Percentiles rank a stretch among this genome's conserved stretches.
Evolutionary conservation across 2,797 vertebrate genomes (phyloP).

Genomic region (Neosalanx taihuensis): DNA sequence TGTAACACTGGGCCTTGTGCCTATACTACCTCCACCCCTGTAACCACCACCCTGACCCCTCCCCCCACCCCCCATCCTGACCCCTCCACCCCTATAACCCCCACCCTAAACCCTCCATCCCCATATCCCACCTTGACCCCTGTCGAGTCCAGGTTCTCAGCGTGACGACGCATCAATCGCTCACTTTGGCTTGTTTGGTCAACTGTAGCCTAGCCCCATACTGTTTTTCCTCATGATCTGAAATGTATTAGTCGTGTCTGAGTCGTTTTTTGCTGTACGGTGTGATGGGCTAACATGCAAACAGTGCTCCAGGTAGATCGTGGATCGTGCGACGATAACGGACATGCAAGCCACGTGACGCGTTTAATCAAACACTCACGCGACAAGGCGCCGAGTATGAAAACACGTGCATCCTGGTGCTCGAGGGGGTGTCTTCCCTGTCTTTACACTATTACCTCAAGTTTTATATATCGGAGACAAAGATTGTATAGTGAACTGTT

Average conservation of each 20-base stretch:
- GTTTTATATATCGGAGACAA: slow-evolving; percentile 58
- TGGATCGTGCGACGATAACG: not conserved
- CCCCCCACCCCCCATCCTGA: not conserved
- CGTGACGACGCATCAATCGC: not conserved
- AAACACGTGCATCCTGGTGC: slow-evolving; percentile 40
- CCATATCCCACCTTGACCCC: slow-evolving; percentile 43
- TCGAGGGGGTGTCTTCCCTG: slow-evolving; percentile 49
- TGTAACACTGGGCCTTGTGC: slow-evolving; percentile 49
- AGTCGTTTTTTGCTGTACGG: not conserved
- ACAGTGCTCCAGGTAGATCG: not conserved
- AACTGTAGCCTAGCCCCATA: not conserved
- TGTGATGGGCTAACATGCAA: not conserved
- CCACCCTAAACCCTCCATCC: no score
- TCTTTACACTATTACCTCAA: slow-evolving; percentile 67
- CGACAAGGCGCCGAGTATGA: slow-evolving; percentile 13
- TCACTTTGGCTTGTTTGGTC: not conserved
- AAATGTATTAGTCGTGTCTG: not conserved
- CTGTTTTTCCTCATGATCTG: not conserved
- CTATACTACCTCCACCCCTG: slow-evolving; percentile 68
- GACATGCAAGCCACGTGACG: not conserved
- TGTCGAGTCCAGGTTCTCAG: slow-evolving; percentile 45
- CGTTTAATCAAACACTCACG: not conserved
- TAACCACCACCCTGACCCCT: not conserved
- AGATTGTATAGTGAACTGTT: slow-evolving; percentile 52
- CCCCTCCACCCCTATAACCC: not conserved